Percentiles rank a stretch among this genome's conserved stretches.
These are phyloP conservation scores for Muntiacus muntjak DNA, from an alignment of 2,113 vertebrate species.

Conservation along the genomic window DNA sequence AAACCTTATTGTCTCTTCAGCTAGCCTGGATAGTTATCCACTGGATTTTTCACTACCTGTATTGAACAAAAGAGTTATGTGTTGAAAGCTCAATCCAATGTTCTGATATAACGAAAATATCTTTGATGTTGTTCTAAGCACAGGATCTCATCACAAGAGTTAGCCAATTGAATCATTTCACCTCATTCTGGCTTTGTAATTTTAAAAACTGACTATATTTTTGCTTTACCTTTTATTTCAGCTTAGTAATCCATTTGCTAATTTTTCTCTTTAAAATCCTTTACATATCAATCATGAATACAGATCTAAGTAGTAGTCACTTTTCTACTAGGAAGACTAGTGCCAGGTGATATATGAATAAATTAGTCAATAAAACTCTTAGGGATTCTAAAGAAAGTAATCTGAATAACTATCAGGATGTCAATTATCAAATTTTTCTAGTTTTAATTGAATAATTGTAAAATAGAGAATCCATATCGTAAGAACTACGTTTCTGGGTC, in stretches of 20 bases:
- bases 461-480: background rate
- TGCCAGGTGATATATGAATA: background rate
- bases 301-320: background rate
- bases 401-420: background rate
- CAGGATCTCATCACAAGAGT: background rate
- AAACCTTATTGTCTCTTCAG: background rate
- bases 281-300: background rate
- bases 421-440: background rate
- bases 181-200: background rate
- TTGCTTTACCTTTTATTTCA: background rate
- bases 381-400: background rate
- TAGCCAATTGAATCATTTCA: background rate
- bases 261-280: background rate
- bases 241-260: background rate
- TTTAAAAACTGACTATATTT: background rate
- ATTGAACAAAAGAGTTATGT: background rate
- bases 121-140: background rate
- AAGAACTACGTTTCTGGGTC: background rate
- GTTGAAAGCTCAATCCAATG: background rate
- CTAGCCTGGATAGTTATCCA: background rate
- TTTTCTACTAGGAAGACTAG: background rate
- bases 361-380: background rate
- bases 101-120: background rate
- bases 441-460: background rate
- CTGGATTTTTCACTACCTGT: accelerated